Evolutionary conservation across 2,888 invertebrate genomes (phyloP).

Genomic region (Drosophila birchii): DNA sequence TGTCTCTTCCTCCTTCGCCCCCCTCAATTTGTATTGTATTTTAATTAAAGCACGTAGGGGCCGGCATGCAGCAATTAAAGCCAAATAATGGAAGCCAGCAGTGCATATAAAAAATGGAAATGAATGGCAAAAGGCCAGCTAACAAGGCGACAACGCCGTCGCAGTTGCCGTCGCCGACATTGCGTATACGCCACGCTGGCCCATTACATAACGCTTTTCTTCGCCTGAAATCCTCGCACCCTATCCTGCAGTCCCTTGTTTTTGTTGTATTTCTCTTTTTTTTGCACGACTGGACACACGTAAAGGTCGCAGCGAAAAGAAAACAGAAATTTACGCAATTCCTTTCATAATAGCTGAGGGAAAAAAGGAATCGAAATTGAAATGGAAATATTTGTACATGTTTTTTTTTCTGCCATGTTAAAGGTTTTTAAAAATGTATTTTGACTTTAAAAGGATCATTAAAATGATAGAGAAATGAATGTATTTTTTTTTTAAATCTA

Average conservation of each 20-base stretch:
- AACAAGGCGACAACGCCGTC: slow-evolving; percentile 65
- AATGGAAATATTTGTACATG: slow-evolving; percentile 6
- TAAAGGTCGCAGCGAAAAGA: slow-evolving; percentile 46
- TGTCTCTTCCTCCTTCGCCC: neutral
- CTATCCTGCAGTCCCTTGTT: slow-evolving; percentile 20
- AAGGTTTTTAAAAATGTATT: neutral
- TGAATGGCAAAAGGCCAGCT: slow-evolving; percentile 69
- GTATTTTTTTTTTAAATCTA: too few relatives aligned
- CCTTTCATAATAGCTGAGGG: slow-evolving; percentile 23
- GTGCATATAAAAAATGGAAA: slow-evolving; percentile 78
- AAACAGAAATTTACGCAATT: slow-evolving; percentile 57
- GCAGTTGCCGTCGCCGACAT: slow-evolving; percentile 38
- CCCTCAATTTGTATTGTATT: slow-evolving; percentile 51
- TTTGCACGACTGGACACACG: slow-evolving; percentile 66
- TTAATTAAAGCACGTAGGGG: slow-evolving; percentile 74
- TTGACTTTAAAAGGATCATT: neutral
- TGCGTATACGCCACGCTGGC: slow-evolving; percentile 71
- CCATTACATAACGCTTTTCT: slow-evolving; percentile 65
- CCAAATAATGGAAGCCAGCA: slow-evolving; percentile 76
- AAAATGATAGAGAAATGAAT: neutral
- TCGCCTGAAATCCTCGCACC: slow-evolving; percentile 8
- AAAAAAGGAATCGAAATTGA: slow-evolving; percentile 9
- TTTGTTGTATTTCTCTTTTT: slow-evolving; percentile 16
- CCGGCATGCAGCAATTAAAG: slow-evolving; percentile 79
- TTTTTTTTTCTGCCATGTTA: neutral